Evolutionary conservation across 2,797 vertebrate species (phyloP).

Genomic region (Neopelma chrysocephalum): DNA sequence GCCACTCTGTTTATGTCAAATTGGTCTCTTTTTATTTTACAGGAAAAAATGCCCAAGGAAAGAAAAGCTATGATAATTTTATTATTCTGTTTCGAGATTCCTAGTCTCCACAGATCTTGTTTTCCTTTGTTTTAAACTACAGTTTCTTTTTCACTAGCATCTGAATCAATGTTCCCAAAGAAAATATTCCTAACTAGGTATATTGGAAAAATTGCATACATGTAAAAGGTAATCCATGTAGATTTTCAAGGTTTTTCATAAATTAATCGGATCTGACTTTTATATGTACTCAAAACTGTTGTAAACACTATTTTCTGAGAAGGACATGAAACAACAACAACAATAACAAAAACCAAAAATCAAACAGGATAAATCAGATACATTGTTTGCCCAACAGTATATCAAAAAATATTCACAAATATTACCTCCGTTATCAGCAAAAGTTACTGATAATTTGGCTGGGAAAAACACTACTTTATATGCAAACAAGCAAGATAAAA

Average conservation of each 20-base stretch:
- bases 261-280: background rate
- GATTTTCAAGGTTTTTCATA: background rate
- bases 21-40: background rate
- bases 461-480: constrained; percentile 5
- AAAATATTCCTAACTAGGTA: background rate
- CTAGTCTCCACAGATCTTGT: background rate
- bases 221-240: background rate
- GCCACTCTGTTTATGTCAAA: background rate
- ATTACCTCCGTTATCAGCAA: constrained; percentile 15
- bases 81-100: background rate
- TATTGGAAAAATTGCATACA: background rate
- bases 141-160: background rate
- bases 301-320: background rate
- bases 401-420: constrained; percentile 44
- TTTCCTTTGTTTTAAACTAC: background rate
- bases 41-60: background rate
- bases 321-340: background rate
- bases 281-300: background rate
- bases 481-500: constrained; percentile 11
- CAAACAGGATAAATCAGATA: background rate
- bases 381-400: background rate
- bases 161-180: background rate
- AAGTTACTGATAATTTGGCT: background rate
- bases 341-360: no score
- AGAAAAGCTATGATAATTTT: background rate